A percentile compares a stretch with the other conserved stretches of the same genome.
These are phyloP conservation scores for Rhogogaster chlorosoma DNA, from an alignment of 2,888 invertebrate genomes.

Conservation along the genomic window DNA sequence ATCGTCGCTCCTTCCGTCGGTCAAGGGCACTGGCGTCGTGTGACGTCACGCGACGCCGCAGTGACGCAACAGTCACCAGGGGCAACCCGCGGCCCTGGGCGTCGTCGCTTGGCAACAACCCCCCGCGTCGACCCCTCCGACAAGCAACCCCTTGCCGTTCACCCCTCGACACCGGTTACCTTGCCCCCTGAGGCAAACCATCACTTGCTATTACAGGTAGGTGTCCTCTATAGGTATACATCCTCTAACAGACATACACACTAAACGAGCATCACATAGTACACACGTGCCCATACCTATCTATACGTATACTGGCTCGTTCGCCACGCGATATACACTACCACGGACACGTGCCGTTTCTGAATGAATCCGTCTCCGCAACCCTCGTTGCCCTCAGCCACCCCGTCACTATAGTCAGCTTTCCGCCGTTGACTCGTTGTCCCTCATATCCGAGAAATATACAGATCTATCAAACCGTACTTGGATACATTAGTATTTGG, in stretches of 20 bases:
- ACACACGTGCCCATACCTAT: background rate
- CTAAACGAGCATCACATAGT: slow-evolving; percentile 53
- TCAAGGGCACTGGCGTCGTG: slow-evolving; percentile 74
- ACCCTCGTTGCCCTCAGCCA: slow-evolving; percentile 18
- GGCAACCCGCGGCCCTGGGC: slow-evolving; percentile 68
- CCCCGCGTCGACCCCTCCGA: slow-evolving; percentile 52
- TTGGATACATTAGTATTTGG: background rate
- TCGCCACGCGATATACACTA: slow-evolving; percentile 28
- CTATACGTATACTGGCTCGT: background rate
- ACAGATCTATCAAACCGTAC: background rate
- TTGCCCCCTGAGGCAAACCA: slow-evolving; percentile 25
- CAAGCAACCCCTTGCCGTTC: background rate
- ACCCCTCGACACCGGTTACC: slow-evolving; percentile 18
- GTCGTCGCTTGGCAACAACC: slow-evolving; percentile 72
- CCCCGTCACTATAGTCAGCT: slow-evolving; percentile 35
- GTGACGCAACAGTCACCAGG: slow-evolving; percentile 75
- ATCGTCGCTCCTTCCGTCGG: slow-evolving; percentile 65
- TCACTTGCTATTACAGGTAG: slow-evolving; percentile 40
- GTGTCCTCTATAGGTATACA: slow-evolving; percentile 47
- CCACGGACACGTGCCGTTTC: slow-evolving; percentile 70
- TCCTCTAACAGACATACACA: slow-evolving; percentile 51
- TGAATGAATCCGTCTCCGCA: slow-evolving; percentile 69
- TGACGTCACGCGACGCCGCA: slow-evolving; percentile 74
- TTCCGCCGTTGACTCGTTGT: slow-evolving; percentile 28
- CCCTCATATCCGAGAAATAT: slow-evolving; percentile 9